These are phyloP conservation scores for Centropus unirufus DNA, from an alignment of 2,113 vertebrate genomes.

Conservation along the genomic window DNA sequence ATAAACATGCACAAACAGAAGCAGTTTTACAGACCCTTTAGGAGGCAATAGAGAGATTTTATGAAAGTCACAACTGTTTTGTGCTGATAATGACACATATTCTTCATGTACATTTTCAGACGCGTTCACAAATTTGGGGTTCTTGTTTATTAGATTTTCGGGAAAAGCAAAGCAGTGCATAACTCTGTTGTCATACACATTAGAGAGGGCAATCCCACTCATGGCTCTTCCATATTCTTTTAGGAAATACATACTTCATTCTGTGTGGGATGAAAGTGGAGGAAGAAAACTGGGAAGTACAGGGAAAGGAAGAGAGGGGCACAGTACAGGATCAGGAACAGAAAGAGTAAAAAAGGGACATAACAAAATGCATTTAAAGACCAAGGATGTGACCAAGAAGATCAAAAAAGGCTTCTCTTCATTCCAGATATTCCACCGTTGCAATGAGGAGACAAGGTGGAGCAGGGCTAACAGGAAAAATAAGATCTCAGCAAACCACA, in stretches of 20 bases:
- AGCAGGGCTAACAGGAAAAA: slow-evolving; percentile 4
- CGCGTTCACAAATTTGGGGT: not conserved
- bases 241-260: not conserved
- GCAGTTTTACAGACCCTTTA: not conserved
- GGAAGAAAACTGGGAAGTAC: not conserved
- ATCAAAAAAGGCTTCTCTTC: not conserved
- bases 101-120: not conserved
- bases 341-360: not conserved
- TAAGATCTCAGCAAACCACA: not conserved
- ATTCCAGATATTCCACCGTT: slow-evolving; percentile 13
- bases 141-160: not conserved
- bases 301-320: not conserved
- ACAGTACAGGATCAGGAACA: not conserved
- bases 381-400: slow-evolving; percentile 13
- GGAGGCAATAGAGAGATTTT: not conserved
- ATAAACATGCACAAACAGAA: not conserved
- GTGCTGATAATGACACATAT: not conserved
- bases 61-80: not conserved
- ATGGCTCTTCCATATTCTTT: not conserved
- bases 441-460: not conserved
- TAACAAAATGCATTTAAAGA: not conserved
- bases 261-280: not conserved
- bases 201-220: not conserved
- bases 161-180: not conserved
- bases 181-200: not conserved